Conservation (phyloP, 2,888 invertebrate species). For the Melanargia galathea region DNA sequence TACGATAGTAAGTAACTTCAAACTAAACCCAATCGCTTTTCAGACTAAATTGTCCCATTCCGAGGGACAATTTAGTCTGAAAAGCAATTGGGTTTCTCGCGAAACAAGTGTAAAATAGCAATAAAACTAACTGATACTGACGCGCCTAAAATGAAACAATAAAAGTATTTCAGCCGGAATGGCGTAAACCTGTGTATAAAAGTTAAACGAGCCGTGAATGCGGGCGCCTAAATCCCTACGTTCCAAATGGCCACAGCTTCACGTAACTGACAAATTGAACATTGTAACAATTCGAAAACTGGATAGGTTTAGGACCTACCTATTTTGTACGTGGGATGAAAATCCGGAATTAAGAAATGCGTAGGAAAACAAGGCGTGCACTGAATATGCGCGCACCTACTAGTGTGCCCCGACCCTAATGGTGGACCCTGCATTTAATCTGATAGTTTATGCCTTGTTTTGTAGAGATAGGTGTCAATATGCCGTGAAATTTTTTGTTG, state of each 20-base stretch:
- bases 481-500: too few relatives aligned
- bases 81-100: neutral
- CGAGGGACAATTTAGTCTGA: neutral
- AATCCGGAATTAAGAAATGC: too few relatives aligned
- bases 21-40: neutral
- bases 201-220: constrained; percentile 36
- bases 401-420: too few relatives aligned
- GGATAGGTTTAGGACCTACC: too few relatives aligned
- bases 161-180: constrained; percentile 33
- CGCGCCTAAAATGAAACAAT: constrained; percentile 28
- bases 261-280: neutral
- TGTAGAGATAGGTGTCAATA: too few relatives aligned
- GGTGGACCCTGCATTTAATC: too few relatives aligned
- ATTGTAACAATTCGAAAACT: neutral
- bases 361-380: too few relatives aligned
- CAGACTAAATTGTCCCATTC: neutral
- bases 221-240: constrained; percentile 2
- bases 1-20: neutral
- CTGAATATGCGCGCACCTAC: too few relatives aligned
- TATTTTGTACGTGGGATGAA: too few relatives aligned
- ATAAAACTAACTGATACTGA: constrained; percentile 29
- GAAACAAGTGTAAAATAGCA: constrained; percentile 27
- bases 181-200: constrained; percentile 36
- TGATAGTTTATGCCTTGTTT: too few relatives aligned
- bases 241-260: constrained; percentile 21